Base-by-base conservation (phyloP, 1,140 invertebrate genomes). In the Linepithema humile region DNA sequence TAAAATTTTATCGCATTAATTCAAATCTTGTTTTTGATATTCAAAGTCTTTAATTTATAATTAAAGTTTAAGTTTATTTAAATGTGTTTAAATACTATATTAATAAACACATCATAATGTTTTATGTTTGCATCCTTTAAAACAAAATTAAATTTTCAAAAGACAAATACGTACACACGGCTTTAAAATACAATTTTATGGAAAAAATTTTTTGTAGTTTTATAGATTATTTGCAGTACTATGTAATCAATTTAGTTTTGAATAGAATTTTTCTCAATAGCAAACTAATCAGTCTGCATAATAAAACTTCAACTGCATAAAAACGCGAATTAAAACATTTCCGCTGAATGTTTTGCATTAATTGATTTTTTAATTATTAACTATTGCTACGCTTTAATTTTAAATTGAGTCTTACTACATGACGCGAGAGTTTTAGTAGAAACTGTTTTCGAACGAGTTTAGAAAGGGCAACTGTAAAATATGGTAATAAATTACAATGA, bases 401-500 rank as follows among this genome's bases (percentile, higher is more conserved):
- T 69, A 12, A 38, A 17, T 69, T 55, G 6, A 45, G 20, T 55
- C 12, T 50, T 15, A 20, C 10, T 40, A 23, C 48, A 35, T 53
- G 17, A 12, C 35, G 23, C n/a, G 12, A 60, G 23, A 57, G 12
- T 43, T 29, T 48, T 26, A 40, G 12, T 10, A n/a, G 12, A 67
- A 67, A 26, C 2, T 23, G 12, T 53, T 75, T 48, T 38, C 3
- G 12, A 77, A 2, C 50, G 50, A 29, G 0, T 55, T 26, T 17
- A 12, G 32, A 20, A 40, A 35, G 50, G 57, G n/a, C 9, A 20
- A 1, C n/a, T 9, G 9, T 64, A 32, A 35, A 65, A 12, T 29
- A 77, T 38, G 7, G n/a, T 35, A 32, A 50, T 69, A 69, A 69
- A 65, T 38, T 77, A 20, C 0, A 78, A 32, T 3, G 9, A 65